These are phyloP conservation scores for Atrichornis clamosus DNA, from an alignment of 2,113 vertebrate genomes.

Conservation along the genomic window DNA sequence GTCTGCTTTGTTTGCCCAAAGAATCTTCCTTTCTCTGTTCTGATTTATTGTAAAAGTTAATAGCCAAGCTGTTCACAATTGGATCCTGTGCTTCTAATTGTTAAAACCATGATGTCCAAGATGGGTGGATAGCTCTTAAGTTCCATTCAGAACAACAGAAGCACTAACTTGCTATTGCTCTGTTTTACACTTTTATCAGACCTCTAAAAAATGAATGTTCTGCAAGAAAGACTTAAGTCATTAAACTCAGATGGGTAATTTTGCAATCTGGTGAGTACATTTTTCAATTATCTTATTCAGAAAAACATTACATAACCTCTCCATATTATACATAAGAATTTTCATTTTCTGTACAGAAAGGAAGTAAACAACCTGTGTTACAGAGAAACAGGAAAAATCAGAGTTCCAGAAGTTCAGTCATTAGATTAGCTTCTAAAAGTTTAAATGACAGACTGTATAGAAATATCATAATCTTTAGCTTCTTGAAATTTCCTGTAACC, in stretches of 20 bases:
- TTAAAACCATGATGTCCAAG: background rate
- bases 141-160: background rate
- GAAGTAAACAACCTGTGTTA: background rate
- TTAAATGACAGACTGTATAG: background rate
- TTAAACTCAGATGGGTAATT: background rate
- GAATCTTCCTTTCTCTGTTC: background rate
- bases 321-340: background rate
- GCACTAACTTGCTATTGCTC: background rate
- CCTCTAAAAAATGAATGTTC: background rate
- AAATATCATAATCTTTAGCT: background rate
- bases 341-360: background rate
- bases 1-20: background rate
- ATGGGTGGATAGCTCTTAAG: background rate
- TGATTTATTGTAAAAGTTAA: background rate
- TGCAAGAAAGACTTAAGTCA: background rate
- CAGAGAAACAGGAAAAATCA: background rate
- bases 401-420: background rate
- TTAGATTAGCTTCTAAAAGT: background rate
- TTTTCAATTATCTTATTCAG: background rate
- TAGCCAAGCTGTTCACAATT: background rate
- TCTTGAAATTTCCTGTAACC: background rate
- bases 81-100: background rate
- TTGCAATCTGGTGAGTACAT: background rate
- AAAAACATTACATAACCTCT: background rate
- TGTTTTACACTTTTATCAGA: background rate